Evolutionary conservation across 2,797 vertebrate genomes (phyloP), one percentile per base, ranked within the genome.

Genomic region (Sphenopsis melanotis): DNA sequence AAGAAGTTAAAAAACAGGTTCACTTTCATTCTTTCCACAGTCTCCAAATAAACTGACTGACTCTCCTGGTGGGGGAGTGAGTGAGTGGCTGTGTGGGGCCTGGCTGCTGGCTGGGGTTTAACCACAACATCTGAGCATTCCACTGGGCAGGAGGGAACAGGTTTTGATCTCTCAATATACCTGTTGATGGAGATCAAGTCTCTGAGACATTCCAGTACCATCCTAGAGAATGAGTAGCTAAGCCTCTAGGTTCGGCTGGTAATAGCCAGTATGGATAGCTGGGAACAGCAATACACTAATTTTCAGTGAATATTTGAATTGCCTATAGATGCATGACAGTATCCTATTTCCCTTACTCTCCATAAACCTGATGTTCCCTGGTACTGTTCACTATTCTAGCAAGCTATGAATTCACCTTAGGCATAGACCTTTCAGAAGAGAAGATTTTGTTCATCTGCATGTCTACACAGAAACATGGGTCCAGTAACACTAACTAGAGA

Each of bases 51-150:
- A 68, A 85, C 15, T 34, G 36, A 21, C 47, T 27, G 24, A 29
- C 36, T 63, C 23, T 24, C 23, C 32, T 42, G 32, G 16, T 63
- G 16, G 10, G 13, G 12, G 24, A 68, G 9, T 24, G 27, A 68
- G 12, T 20, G 27, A 77, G 30, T 9, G 47, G 21, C 21, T 56
- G 17, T 3, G 17, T 26, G 44, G 23, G 11, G 37, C 15, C 32
- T 34, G 29, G 24, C 24, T 50, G n/a, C 42, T 49, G 49, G 42
- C 49, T 44, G 20, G 50, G 29, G 17, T 50, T 70, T 64, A 77
- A 77, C 21, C 50, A 57, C 0, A 0, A 39, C 32, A 70, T 22
- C 5, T 21, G 26, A 66, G 21, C 49, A 41, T 61, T 89, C n/a
- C 42, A 53, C 15, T 26, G 24, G 17, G 39, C 29, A 65, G 36